These are phyloP conservation scores for Colistium nudipinnis DNA, from an alignment of 2,113 vertebrate species.

Conservation along the genomic window DNA sequence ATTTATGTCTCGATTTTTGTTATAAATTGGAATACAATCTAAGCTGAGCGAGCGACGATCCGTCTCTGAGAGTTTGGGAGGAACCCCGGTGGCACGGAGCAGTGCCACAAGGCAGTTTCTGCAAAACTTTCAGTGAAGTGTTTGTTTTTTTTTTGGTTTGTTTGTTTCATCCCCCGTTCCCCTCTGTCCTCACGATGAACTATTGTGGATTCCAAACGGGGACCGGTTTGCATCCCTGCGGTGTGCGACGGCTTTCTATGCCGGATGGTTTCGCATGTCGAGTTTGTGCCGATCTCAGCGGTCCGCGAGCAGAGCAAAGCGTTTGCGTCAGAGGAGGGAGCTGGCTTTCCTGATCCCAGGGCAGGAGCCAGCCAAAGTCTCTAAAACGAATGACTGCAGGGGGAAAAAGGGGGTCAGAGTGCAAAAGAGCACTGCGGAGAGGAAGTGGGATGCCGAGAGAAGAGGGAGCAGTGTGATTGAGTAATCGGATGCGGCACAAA, in stretches of 20 bases:
- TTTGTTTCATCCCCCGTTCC: too few relatives aligned
- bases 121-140: too few relatives aligned
- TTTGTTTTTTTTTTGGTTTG: too few relatives aligned
- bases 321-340: constrained; percentile 37
- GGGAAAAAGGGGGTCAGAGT: constrained; percentile 14
- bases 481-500: constrained; percentile 51
- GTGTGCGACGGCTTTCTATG: constrained; percentile 11
- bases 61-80: too few relatives aligned
- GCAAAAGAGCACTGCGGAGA: background rate
- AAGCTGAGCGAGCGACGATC: too few relatives aligned
- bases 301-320: constrained; percentile 29
- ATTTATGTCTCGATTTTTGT: too few relatives aligned
- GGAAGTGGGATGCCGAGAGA: background rate
- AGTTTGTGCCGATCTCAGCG: constrained; percentile 61
- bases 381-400: constrained; percentile 47
- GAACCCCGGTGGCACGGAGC: too few relatives aligned
- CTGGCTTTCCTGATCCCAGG: constrained; percentile 35
- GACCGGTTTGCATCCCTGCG: background rate
- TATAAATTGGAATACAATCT: too few relatives aligned
- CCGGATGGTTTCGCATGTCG: constrained; percentile 35
- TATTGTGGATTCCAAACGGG: background rate
- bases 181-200: background rate
- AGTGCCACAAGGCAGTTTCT: too few relatives aligned
- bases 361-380: constrained; percentile 27
- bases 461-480: constrained; percentile 44